A percentile compares a stretch with the other conserved stretches of the same genome.
Evolutionary conservation across 2,113 vertebrate genomes (phyloP).

Genomic region (Phalacrocorax pelagicus): DNA sequence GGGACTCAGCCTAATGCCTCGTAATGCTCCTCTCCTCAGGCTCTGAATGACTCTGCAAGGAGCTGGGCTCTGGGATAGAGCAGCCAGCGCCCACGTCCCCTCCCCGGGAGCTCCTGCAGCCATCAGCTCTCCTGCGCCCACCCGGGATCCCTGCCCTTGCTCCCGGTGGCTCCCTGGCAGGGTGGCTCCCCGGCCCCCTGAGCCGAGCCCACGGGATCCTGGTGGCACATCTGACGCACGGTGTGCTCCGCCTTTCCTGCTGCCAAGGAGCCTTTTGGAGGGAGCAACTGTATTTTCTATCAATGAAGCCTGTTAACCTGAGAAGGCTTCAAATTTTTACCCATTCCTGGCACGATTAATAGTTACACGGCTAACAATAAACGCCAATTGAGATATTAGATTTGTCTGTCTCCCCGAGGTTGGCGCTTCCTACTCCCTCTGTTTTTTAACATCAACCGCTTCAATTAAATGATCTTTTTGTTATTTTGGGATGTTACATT

Average conservation of each 20-base stretch:
- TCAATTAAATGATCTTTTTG: slow-evolving; percentile 20
- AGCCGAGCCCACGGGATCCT: not conserved
- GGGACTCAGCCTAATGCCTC: not conserved
- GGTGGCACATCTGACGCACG: not conserved
- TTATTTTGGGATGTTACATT: not conserved
- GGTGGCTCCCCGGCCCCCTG: not conserved
- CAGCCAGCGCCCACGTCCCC: not conserved
- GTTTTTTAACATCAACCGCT: not conserved
- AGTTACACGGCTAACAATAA: not conserved
- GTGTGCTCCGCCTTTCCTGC: not conserved
- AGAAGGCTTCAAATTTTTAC: slow-evolving; percentile 44
- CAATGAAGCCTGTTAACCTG: not conserved
- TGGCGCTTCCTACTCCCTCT: not conserved
- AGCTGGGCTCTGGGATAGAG: not conserved
- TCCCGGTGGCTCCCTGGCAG: not conserved
- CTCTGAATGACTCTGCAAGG: not conserved
- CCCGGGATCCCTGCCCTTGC: not conserved
- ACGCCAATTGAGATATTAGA: not conserved
- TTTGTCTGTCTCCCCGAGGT: slow-evolving; percentile 38
- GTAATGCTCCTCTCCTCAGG: not conserved
- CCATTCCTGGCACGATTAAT: slow-evolving; percentile 33
- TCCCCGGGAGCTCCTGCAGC: not conserved
- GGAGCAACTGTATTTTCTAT: not conserved
- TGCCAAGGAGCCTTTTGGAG: not conserved
- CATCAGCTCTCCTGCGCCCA: not conserved